Conservation (phyloP, 2,888 invertebrate genomes). For the Nycteola revayana region DNA sequence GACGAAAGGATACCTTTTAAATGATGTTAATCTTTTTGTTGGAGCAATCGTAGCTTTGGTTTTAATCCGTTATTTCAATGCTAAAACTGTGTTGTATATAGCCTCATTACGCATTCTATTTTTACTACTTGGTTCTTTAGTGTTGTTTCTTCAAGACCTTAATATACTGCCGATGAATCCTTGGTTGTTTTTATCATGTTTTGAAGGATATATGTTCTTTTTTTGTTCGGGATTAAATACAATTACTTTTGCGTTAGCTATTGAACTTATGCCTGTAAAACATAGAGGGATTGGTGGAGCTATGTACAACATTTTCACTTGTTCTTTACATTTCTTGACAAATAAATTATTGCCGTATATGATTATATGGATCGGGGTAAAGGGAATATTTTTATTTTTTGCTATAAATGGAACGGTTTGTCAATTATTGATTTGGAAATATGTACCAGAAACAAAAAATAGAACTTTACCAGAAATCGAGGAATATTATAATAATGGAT, state of each 20-base stretch:
- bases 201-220: conserved; percentile 10
- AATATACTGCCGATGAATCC: conserved; percentile 2
- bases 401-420: conserved; percentile 1
- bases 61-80: conserved; percentile 14
- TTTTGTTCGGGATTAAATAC: conserved; percentile 15
- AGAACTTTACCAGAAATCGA: conserved; percentile 20
- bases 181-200: conserved; percentile 4
- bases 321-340: conserved; percentile 13
- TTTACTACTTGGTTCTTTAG: neutral
- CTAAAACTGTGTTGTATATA: conserved; percentile 13
- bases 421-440: conserved; percentile 22
- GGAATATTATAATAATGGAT: conserved; percentile 6
- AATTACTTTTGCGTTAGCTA: conserved; percentile 16
- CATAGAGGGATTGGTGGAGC: conserved; percentile 26
- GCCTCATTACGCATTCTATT: conserved; percentile 6
- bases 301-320: conserved; percentile 16
- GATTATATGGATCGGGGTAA: conserved; percentile 9
- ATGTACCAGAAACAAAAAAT: conserved; percentile 30
- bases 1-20: neutral
- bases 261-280: conserved; percentile 30
- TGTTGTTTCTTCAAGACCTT: neutral
- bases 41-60: conserved; percentile 15
- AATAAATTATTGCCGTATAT: conserved; percentile 21
- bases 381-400: conserved; percentile 17
- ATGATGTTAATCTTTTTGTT: neutral